phyloP scores from a whole-genome alignment of 2,888 invertebrate genomes.

The Elegia similella region DNA sequence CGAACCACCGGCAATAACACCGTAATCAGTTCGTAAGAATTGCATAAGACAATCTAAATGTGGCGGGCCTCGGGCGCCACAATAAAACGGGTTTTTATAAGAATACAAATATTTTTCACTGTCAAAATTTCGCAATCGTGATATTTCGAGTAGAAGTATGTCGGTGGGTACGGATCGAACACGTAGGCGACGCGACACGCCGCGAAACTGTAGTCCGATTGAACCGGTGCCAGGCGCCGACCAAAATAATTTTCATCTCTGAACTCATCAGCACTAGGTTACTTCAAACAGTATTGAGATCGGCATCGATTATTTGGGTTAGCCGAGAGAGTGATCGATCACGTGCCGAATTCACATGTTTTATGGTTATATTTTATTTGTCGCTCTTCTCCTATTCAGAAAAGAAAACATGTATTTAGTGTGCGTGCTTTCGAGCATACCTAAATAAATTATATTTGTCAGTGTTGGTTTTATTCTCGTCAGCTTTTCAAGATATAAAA shows the following conservation, averaged over 20 bases:
- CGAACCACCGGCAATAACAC: background rate
- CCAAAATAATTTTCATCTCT: conserved; percentile 70
- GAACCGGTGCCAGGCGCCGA: conserved; percentile 70
- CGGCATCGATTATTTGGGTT: conserved; percentile 33
- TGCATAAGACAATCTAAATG: conserved; percentile 22
- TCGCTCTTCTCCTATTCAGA: too few species aligned
- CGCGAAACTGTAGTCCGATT: conserved; percentile 51
- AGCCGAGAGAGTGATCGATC: conserved; percentile 6
- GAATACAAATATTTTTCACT: conserved; percentile 33
- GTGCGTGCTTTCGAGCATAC: too few species aligned
- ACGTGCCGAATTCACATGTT: background rate
- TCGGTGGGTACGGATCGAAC: conserved; percentile 48
- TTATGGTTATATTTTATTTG: too few species aligned
- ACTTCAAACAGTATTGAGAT: conserved; percentile 43
- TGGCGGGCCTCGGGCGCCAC: conserved; percentile 24
- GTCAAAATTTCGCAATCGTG: conserved; percentile 48
- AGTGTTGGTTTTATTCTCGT: too few species aligned
- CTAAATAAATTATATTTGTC: too few species aligned
- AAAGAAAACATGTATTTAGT: too few species aligned
- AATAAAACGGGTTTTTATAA: conserved; percentile 28
- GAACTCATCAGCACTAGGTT: conserved; percentile 45
- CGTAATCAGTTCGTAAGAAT: background rate
- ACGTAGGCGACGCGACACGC: conserved; percentile 53
- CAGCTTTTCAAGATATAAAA: too few species aligned
- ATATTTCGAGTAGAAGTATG: conserved; percentile 53